A percentile compares a stretch with the other conserved stretches of the same genome.
phyloP scores from a whole-genome alignment of 2,888 invertebrate genomes.

The Villa cingulata region DNA sequence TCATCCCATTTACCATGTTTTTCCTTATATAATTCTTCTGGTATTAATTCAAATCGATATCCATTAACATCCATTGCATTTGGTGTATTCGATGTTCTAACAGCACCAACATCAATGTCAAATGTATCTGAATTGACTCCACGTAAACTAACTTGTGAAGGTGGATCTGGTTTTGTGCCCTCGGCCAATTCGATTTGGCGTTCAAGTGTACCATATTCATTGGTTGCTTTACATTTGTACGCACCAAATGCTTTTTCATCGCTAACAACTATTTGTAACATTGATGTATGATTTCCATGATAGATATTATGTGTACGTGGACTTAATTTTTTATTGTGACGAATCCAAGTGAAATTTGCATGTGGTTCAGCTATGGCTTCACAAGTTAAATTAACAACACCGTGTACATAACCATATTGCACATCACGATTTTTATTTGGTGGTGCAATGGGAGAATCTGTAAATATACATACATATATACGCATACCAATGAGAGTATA shows the following conservation, averaged over 20 bases:
- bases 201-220: constrained; percentile 39
- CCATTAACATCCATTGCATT: constrained; percentile 33
- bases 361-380: constrained; percentile 42
- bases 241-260: constrained; percentile 36
- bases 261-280: constrained; percentile 25
- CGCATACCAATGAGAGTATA: too few relatives aligned
- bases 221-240: constrained; percentile 42
- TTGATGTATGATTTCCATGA: constrained; percentile 27
- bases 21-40: constrained; percentile 29
- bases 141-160: constrained; percentile 29
- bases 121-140: constrained; percentile 36
- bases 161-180: constrained; percentile 42
- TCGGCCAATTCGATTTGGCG: constrained; percentile 38
- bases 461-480: background rate
- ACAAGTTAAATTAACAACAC: constrained; percentile 45
- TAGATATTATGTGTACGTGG: constrained; percentile 26
- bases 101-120: constrained; percentile 33
- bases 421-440: constrained; percentile 21
- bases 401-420: constrained; percentile 36
- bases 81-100: constrained; percentile 22
- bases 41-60: constrained; percentile 33
- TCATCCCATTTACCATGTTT: constrained; percentile 33
- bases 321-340: constrained; percentile 27
- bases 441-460: constrained; percentile 33
- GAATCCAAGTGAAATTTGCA: constrained; percentile 42